Base-by-base conservation (phyloP, 1,140 invertebrate species). In the Hormaphis cornu region DNA sequence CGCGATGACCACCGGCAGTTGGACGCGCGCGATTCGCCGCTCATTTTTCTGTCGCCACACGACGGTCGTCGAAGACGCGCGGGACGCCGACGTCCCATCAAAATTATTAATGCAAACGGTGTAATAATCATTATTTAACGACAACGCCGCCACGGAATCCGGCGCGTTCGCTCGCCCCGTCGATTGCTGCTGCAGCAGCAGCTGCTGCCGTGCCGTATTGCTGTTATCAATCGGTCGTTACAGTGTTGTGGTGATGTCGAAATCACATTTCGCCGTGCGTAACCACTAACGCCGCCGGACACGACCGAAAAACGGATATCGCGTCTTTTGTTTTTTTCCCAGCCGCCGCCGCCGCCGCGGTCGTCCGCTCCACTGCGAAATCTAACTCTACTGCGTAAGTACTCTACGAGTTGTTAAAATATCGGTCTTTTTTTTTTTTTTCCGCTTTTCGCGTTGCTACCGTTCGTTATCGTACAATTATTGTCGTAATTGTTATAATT, bases 161-260 rank as follows among this genome's bases (percentile, higher is more conserved):
- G 14, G 7, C 37, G 37, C 37, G 37, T 8, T 7, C 42, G 42
- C 5, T n/a, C 6, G 18, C 42, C 12, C 12, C 18, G 42, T n/a
- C 42, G 42, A n/a, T 46, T n/a, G 16, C 8, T n/a, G 16, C 42
- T 8, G 16, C 42, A 10, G 56, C 14, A 18, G 16, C 14, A 5
- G 58, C 58, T 24, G 28, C 61, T 22, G 37, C 9, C 10, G n/a
- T n/a, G n/a, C n/a, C n/a, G n/a, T n/a, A n/a, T n/a, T n/a, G 42
- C 40, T 50, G 61, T 66, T 66, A 48, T 66, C 42, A 66, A 48
- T 50, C 33, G 20, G 54, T 58, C 53, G 42, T 66, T 66, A 33
- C 61, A 66, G 61, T 66, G 61, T 66, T 66, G 61, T 66, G 48
- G 18, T 50, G 44, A 66, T 66, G 61, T 48, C 61, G 61, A 20